Evolutionary conservation across 2,888 invertebrate species (phyloP), one percentile per base, ranked within the genome.

Genomic region (Pterobdella sp.): DNA sequence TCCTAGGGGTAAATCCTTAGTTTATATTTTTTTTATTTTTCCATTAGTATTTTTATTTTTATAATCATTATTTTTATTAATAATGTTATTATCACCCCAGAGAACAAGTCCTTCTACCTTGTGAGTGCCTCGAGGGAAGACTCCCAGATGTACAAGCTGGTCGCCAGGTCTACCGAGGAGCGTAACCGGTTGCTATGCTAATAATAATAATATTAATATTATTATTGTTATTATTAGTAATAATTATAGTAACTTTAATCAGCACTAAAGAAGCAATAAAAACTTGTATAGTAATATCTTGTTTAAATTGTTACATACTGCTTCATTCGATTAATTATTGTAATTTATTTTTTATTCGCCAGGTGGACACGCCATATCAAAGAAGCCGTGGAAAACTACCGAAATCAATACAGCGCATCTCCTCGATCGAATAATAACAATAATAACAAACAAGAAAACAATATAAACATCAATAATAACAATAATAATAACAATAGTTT

Each of bases 61-160:
- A 42, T 42, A 42, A 14, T 7, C 42, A 42, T 42, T 18, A 7
- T 42, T 42, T 7, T 18, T 14, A 42, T 42, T 22, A 42, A 7
- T 22, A 42, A 7, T 22, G 22, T 22, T 10, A 37, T 1, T 4
- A 68, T 1, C 18, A 69, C 76, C 78, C 34, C 78, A 82, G 83
- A 92, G 83, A 91, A 90, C 84, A 89, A 89, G 81, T 90, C 91
- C 36, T 89, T 93, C 81, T 93, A 91, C 84, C 87, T 93, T 78
- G 89, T 93, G 77, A 91, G 90, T 82, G 91, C 90, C 69, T 71
- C 73, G 4, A 66, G 35, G 29, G 81, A 89, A 87, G 80, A 80
- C 36, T 81, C 82, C 75, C 91, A 91, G 84, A 92, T 93, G 85
- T 91, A 92, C 82, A 92, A 93, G 82, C 86, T 94, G 73, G 88